Conservation (phyloP, 1,140 invertebrate genomes). For the Listronotus oregonensis region DNA sequence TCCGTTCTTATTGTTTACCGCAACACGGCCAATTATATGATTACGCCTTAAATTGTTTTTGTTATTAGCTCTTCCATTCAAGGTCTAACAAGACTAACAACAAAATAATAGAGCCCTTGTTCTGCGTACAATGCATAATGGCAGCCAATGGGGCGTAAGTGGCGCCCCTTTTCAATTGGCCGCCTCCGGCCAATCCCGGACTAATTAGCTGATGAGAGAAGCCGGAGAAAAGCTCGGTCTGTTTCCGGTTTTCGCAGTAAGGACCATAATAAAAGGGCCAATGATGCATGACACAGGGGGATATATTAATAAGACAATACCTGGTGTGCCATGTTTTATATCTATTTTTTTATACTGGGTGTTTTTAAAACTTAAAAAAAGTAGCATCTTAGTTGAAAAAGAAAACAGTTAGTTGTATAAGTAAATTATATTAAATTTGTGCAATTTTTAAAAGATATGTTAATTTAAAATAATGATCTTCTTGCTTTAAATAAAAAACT, state of each 20-base stretch:
- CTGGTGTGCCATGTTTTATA: no score
- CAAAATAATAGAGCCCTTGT: constrained; percentile 29
- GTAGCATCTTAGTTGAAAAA: no score
- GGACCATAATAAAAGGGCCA: constrained; percentile 8
- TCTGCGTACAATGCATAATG: constrained; percentile 31
- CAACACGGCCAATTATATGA: neutral
- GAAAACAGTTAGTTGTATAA: no score
- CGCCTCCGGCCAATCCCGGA: constrained; percentile 32
- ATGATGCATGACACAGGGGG: neutral
- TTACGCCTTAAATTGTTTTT: constrained; percentile 1
- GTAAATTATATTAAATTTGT: no score
- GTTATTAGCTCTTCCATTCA: constrained; percentile 16
- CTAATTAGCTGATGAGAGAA: constrained; percentile 27
- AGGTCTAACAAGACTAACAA: constrained; percentile 28
- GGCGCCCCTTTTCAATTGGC: constrained; percentile 37
- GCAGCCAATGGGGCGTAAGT: constrained; percentile 34
- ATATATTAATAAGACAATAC: neutral
- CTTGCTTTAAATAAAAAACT: no score
- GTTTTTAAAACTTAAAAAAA: no score
- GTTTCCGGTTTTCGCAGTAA: constrained; percentile 21
- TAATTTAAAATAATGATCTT: no score
- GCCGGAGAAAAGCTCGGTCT: constrained; percentile 21
- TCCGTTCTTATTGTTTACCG: neutral
- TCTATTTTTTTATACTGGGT: no score
- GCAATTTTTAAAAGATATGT: no score